phyloP scores from a whole-genome alignment of 2,113 vertebrate species.

The Leucopternis melanops region DNA sequence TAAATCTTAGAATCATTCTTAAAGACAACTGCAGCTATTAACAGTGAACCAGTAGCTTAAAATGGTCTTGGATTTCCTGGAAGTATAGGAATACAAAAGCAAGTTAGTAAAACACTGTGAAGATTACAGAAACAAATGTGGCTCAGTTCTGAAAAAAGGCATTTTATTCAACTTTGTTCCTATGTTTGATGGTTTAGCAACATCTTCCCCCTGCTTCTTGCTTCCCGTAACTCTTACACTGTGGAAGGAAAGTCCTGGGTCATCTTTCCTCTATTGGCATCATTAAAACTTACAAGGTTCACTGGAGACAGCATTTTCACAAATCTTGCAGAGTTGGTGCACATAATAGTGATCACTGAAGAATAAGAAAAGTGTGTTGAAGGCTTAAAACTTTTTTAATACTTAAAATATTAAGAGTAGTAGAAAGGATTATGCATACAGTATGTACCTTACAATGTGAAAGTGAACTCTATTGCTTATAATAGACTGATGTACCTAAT shows the following conservation, averaged over 20 bases:
- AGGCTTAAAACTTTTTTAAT: neutral
- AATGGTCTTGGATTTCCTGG: neutral
- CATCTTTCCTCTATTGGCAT: neutral
- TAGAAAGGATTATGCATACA: neutral
- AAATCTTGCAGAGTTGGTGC: neutral
- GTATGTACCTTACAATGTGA: neutral
- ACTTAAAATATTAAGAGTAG: neutral
- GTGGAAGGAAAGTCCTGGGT: neutral
- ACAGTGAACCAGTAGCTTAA: neutral
- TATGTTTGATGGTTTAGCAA: neutral
- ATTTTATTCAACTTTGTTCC: neutral
- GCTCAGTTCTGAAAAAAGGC: neutral
- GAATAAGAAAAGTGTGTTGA: neutral
- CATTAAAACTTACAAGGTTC: neutral
- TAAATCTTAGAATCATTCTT: slow-evolving; percentile 9
- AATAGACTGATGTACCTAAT: neutral
- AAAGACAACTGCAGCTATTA: slow-evolving; percentile 6
- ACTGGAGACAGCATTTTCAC: neutral
- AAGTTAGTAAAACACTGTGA: neutral
- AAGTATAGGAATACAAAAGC: neutral
- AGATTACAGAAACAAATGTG: neutral
- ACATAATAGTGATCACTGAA: neutral
- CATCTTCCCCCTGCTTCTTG: neutral
- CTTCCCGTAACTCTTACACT: neutral
- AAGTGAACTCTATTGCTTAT: neutral